Conservation (phyloP, 92 coral and sea anemone species). For the Umimayanthus kanabou region DNA sequence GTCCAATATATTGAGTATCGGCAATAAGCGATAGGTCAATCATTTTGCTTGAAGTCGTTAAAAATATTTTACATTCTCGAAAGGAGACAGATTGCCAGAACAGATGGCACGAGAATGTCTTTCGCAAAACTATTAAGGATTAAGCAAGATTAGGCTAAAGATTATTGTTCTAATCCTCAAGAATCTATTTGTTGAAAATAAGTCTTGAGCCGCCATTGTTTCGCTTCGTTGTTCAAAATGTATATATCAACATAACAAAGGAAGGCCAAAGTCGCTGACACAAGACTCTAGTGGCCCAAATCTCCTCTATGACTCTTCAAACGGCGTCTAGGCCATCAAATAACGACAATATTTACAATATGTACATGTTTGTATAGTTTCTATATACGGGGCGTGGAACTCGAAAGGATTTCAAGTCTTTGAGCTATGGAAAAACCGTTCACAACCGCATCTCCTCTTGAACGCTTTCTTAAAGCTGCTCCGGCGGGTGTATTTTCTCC, state of each 20-base stretch:
- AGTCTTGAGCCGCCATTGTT: conserved; percentile 11
- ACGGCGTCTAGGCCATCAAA: neutral
- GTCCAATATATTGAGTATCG: neutral
- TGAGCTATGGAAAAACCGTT: conserved; percentile 96
- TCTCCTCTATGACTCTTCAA: neutral
- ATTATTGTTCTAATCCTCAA: conserved; percentile 30
- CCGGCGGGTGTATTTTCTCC: conserved; percentile 62
- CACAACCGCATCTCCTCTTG: conserved; percentile 75
- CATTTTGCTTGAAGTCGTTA: too few relatives aligned
- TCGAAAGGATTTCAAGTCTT: conserved; percentile 88
- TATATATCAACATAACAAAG: conserved; percentile 39
- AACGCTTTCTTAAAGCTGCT: conserved; percentile 56
- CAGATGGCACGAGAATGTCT: neutral
- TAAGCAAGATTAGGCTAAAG: neutral
- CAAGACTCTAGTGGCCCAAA: neutral
- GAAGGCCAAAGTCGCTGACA: neutral
- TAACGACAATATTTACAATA: conserved; percentile 19
- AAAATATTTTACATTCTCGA: neutral
- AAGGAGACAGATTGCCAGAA: neutral
- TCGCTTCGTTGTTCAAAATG: neutral
- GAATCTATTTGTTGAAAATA: conserved; percentile 8
- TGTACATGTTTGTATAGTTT: neutral
- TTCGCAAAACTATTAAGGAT: neutral
- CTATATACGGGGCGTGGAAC: conserved; percentile 31
- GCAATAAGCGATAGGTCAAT: neutral